Base-by-base conservation (phyloP, 1,140 invertebrate genomes). In the Ceratoteleas bidentatus region DNA sequence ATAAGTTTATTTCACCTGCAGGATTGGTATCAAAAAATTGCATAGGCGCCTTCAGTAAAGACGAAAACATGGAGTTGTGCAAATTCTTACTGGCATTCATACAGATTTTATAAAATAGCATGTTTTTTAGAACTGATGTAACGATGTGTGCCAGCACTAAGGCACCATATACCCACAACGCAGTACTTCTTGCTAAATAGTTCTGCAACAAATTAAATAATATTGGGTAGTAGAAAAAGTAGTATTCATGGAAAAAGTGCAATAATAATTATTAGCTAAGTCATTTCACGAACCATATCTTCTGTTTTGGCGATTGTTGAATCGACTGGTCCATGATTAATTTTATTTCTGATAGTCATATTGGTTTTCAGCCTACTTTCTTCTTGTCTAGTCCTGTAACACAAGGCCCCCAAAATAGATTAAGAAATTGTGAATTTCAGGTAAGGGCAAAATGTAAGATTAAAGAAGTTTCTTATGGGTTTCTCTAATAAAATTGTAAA, bases 1-100 rank as follows among this genome's bases (percentile, higher is more conserved):
- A 6, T 3, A 9, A 11, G 10, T 40, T 8, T 40, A 24, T 36
- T 0, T 10, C 85, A 91, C 93, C 95, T 40, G 94, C 92, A 34
- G 95, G 94, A 88, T 95, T 94, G 5, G 90, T 93, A 82, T 96
- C 93, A 87, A 96, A 96, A 88, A 96, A 96, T 15, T 88, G 86
- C 77, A 95, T 94, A 0, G 93, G 92, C 1, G 94, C 93, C 65
- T 93, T 88, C 1, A 95, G 87, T 14, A 96, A 85, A 40, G 89
- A 91, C 0, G 89, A 82, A 77, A 95, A 94, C 93, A 96, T 95
- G 33, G 87, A 87, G 77, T 95, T 93, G 80, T 96, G 95, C 15
- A 96, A 88, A 76, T 92, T 94, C 65, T 92, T 92, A 10, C 95
- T 94, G 0, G 95, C 93, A 66, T 91, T 93, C 91, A 96, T 94